Conservation (phyloP, 2,797 vertebrate genomes). For the Sebastes cheni region DNA sequence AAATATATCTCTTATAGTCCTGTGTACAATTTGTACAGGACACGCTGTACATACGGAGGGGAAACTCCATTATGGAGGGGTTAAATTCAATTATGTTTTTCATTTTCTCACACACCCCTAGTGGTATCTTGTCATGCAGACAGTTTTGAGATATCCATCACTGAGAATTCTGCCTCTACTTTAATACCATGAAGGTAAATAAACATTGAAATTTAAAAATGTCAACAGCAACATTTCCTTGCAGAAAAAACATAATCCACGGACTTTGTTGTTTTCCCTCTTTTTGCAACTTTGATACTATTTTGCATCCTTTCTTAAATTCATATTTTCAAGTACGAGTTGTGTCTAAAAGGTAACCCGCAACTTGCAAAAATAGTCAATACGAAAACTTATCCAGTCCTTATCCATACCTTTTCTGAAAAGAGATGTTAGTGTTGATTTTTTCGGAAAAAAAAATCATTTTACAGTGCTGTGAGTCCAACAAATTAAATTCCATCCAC, state of each 20-base stretch:
- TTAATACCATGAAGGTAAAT: neutral
- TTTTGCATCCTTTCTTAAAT: neutral
- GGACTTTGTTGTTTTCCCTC: neutral
- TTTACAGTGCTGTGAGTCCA: too few relatives aligned
- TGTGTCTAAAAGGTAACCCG: too few relatives aligned
- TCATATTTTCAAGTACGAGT: neutral
- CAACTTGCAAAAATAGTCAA: too few relatives aligned
- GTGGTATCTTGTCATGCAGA: neutral
- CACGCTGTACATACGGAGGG: neutral
- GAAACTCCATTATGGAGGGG: neutral
- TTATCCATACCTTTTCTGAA: neutral
- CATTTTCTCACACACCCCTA: neutral
- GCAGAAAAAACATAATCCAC: neutral
- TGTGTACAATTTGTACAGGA: neutral
- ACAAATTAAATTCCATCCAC: neutral
- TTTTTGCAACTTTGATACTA: neutral
- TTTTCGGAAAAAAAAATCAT: neutral
- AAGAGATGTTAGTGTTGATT: neutral
- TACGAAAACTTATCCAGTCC: too few relatives aligned
- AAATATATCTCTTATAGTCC: neutral
- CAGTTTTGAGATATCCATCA: neutral
- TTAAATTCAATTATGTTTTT: neutral
- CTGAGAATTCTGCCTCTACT: neutral
- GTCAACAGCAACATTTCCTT: neutral
- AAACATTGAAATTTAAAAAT: neutral